Conservation (phyloP, 2,113 vertebrate species). For the Panurus biarmicus region DNA sequence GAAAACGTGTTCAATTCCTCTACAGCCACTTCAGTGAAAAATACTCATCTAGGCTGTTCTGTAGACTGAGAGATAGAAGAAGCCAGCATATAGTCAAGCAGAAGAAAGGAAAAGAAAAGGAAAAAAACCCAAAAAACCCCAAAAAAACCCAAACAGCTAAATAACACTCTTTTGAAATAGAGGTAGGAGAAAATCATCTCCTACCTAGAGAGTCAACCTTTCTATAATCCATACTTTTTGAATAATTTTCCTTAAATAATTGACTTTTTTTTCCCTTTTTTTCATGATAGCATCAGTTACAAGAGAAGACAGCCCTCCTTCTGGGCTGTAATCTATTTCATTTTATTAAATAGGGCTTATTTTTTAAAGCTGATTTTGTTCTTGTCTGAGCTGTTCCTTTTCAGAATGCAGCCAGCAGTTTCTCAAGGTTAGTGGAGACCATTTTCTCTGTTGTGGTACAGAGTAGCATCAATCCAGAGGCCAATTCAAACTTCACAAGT, state of each 20-base stretch:
- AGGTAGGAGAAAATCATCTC: not conserved
- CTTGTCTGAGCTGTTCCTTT: not conserved
- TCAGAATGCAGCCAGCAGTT: not conserved
- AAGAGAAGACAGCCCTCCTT: not conserved
- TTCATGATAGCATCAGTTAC: not conserved
- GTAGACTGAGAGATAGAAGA: not conserved
- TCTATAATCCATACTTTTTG: not conserved
- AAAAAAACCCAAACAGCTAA: not conserved
- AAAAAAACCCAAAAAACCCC: accelerated
- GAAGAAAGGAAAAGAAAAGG: not conserved
- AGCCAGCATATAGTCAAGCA: not conserved
- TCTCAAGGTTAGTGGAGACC: not conserved
- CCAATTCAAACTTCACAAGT: not conserved
- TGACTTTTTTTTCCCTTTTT: accelerated
- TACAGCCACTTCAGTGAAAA: not conserved
- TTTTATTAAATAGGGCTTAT: not conserved
- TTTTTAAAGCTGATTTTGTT: not conserved
- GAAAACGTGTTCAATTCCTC: not conserved
- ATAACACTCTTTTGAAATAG: not conserved
- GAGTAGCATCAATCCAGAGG: not conserved
- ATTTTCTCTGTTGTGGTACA: not conserved
- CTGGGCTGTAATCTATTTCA: not conserved
- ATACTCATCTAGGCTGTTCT: not conserved
- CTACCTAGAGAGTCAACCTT: not conserved
- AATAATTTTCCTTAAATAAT: not conserved